Evolutionary conservation across 2,888 invertebrate species (phyloP), one percentile per base, ranked within the genome.

Genomic region (Epirrita christyi): DNA sequence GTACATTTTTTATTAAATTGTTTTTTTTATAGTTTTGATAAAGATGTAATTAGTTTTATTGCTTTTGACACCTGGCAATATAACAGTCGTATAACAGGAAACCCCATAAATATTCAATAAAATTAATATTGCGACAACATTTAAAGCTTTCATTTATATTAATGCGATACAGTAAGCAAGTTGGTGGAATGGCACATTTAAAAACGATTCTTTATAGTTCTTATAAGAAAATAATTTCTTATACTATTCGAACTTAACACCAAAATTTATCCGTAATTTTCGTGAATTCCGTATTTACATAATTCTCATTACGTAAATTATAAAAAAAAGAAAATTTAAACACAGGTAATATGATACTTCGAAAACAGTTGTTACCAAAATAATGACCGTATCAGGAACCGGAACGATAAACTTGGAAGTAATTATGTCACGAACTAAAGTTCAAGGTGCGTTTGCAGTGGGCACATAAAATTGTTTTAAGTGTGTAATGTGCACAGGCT

Each of bases 161-260:
- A n/a, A 76, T 76, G 78, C 78, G 71, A 78, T 71, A 80, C 70
- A 76, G 40, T 44, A 76, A 77, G 75, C 75, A 58, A 53, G 34
- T 49, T 51, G n/a, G 41, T 59, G 21, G 43, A 36, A n/a, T 2
- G 11, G 6, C 2, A 36, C 0, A 11, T n/a, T 1, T 1, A n/a
- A n/a, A 36, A 36, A 36, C 2, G 2, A 32, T n/a, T n/a, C n/a
- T n/a, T n/a, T n/a, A 32, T 0, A 32, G 32, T 32, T 32, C 8
- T 8, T 8, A 32, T 8, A 32, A 32, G 10, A 32, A 32, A 21
- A 21, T 21, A 2, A 4, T 21, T 21, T 55, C 48, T 13, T 38
- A 55, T 49, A 40, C n/a, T 38, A 49, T 49, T 55, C 6, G 29
- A 32, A 11, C 37, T 54, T 11, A 54, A 28, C 11, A 13, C 13